Evolutionary conservation across 2,797 vertebrate genomes (phyloP).

Genomic region (Anolis apletophallus): DNA sequence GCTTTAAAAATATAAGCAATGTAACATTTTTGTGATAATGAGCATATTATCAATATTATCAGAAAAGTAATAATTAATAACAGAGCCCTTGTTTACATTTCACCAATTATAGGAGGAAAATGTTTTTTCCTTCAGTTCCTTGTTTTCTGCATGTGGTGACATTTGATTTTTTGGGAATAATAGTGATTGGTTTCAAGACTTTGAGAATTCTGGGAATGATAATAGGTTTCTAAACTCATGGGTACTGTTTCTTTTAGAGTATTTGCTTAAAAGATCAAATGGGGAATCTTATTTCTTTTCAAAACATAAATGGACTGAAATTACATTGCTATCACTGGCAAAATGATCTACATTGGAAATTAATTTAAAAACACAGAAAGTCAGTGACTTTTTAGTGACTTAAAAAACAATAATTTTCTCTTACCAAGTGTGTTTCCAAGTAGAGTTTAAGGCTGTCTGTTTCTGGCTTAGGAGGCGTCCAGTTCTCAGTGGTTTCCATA

Average conservation of each 20-base stretch:
- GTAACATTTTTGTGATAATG: conserved; percentile 64
- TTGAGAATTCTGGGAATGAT: too few relatives aligned
- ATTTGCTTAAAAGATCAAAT: conserved; percentile 28
- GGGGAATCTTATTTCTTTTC: conserved; percentile 6
- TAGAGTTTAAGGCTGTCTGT: conserved; percentile 90
- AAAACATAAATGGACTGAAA: conserved; percentile 43
- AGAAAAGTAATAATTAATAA: not conserved
- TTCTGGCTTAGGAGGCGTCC: conserved; percentile 92
- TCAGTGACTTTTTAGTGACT: conserved; percentile 55
- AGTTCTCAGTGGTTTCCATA: conserved; percentile 94
- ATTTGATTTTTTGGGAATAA: conserved; percentile 26
- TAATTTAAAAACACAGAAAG: conserved; percentile 64
- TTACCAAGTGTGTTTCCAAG: conserved; percentile 97
- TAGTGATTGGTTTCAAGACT: conserved; percentile 30
- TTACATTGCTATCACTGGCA: conserved; percentile 55
- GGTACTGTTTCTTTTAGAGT: conserved; percentile 42
- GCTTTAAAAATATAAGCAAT: conserved; percentile 62
- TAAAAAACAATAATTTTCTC: conserved; percentile 66
- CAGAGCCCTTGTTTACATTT: conserved; percentile 52
- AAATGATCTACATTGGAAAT: conserved; percentile 49
- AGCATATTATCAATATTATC: conserved; percentile 66
- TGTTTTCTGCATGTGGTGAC: conserved; percentile 41
- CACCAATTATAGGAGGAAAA: conserved; percentile 61
- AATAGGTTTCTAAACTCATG: conserved; percentile 40
- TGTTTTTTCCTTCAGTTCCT: conserved; percentile 16